Evolutionary conservation across 2,888 invertebrate species (phyloP), one percentile per base, ranked within the genome.

Genomic region (Pristionchus arcanus): DNA sequence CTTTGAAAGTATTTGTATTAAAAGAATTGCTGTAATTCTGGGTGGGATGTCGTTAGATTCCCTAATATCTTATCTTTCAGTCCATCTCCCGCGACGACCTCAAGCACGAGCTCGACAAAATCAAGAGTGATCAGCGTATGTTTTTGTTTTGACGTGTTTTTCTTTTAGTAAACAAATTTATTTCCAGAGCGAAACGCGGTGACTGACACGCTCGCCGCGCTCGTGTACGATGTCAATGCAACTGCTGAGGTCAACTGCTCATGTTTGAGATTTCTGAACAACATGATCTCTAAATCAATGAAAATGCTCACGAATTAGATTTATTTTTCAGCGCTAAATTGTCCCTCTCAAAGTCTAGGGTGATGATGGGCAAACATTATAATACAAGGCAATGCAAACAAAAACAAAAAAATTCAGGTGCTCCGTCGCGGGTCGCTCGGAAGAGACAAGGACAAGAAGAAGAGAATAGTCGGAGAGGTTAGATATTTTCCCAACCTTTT

Each of bases 201-300:
- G 4, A 93, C 92, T 13, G 95, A 95, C 90, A 95, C 95, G 7
- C 91, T 95, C 68, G 94, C 95, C 0, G 95, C 95, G 7, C 91
- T 95, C 42, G 95, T 94, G n/a, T 94, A 94, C 87, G 95, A 95
- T 89, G 95, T 95, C 25, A 95, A 95, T 87, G 95, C 95, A 13
- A 95, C 95, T 15, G 94, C 95, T 11, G 95, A 95, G 90, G 94
- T 95, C 25, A 5, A 59, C 19, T 59, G 0, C 4, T 19, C 25
- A 59, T 59, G 19, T 59, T 59, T 59, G 42, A 49, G 13, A 42
- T 42, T 9, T 15, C 28, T n/a, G 74, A 34, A 21, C 37, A 53
- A 49, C 21, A 21, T 84, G 31, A 49, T 49, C 42, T 49, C 42
- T 49, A 49, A 49, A n/a, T 7, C 9, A 49, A 49, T 7, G 11